phyloP scores from a whole-genome alignment of 1,140 invertebrate genomes.

The Papilio helenus region DNA sequence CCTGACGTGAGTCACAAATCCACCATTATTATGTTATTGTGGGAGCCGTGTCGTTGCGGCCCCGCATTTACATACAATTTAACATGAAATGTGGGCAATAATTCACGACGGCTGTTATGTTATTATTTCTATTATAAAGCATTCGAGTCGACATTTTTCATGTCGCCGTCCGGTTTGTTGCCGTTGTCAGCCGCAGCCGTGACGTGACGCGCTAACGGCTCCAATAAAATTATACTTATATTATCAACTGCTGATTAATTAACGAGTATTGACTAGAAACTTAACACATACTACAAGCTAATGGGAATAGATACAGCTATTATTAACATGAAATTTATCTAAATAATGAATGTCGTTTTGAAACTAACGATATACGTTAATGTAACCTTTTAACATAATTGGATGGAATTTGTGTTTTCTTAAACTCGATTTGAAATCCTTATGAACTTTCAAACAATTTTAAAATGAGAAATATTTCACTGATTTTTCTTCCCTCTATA shows the following conservation, averaged over 20 bases:
- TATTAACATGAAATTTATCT: neutral
- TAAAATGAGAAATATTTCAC: too few relatives aligned
- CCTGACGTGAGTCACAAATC: conserved; percentile 82
- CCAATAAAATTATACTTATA: conserved; percentile 40
- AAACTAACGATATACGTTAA: neutral
- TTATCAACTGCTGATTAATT: neutral
- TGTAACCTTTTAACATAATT: neutral
- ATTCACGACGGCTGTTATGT: conserved; percentile 74
- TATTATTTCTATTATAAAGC: conserved; percentile 80
- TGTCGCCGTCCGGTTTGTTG: conserved; percentile 65
- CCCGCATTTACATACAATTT: conserved; percentile 81
- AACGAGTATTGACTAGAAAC: conserved; percentile 10
- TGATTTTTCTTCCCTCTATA: neutral
- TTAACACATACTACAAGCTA: neutral
- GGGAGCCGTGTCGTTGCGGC: conserved; percentile 74
- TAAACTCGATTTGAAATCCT: neutral
- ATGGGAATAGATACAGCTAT: neutral
- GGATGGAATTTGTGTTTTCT: neutral
- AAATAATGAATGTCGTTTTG: neutral
- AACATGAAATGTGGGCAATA: conserved; percentile 81
- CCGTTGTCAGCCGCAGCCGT: conserved; percentile 9
- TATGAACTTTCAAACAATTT: too few relatives aligned
- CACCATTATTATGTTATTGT: conserved; percentile 82
- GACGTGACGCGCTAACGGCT: conserved; percentile 59
- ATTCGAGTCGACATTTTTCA: conserved; percentile 70